Conservation (phyloP, 2,113 vertebrate species). For the Tapirus terrestris region DNA sequence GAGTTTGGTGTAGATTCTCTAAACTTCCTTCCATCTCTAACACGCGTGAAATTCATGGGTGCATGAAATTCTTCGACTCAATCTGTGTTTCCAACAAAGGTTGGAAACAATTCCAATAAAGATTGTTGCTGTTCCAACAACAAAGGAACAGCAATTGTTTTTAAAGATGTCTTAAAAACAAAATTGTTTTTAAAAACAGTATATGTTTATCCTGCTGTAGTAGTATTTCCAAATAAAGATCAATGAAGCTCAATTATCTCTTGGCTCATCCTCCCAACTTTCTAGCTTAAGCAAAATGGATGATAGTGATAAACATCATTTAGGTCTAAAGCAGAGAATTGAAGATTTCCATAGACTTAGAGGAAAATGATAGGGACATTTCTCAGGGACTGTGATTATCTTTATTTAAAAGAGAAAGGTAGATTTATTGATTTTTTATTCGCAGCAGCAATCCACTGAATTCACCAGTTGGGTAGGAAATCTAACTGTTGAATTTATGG, state of each 20-base stretch:
- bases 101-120: too few species aligned
- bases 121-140: too few species aligned
- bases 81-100: neutral
- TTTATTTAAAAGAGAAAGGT: constrained; percentile 12
- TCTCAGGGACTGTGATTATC: neutral
- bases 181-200: neutral
- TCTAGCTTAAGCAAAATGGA: neutral
- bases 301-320: neutral
- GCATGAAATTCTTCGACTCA: neutral
- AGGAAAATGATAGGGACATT: neutral
- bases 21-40: neutral
- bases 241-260: neutral
- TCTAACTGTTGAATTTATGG: neutral
- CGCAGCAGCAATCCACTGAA: neutral
- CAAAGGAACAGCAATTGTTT: neutral
- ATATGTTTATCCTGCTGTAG: neutral
- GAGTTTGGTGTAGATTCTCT: neutral
- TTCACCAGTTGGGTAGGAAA: neutral
- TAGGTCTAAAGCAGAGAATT: neutral
- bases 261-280: neutral
- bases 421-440: neutral
- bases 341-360: neutral
- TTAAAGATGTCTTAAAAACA: neutral
- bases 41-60: neutral
- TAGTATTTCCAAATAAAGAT: neutral